Percentiles rank a stretch among this genome's conserved stretches.
Evolutionary conservation across 2,797 vertebrate genomes (phyloP).

Genomic region (Urophycis tenuis): DNA sequence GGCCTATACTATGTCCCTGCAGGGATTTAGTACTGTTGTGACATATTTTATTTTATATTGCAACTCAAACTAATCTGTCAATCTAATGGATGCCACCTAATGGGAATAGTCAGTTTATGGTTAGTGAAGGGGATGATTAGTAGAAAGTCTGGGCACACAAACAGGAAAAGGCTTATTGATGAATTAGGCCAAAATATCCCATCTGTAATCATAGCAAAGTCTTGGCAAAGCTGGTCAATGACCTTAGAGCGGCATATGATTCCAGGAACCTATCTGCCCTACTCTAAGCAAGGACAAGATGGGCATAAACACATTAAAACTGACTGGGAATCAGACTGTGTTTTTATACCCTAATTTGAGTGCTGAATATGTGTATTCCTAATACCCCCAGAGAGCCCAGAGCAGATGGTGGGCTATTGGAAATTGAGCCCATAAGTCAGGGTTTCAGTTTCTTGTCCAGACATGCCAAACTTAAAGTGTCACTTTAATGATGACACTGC

Average conservation of each 20-base stretch:
- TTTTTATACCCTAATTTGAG: background rate
- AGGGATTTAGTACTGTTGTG: background rate
- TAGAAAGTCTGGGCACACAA: constrained; percentile 6
- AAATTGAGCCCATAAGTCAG: background rate
- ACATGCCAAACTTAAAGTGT: background rate
- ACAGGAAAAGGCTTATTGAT: constrained; percentile 34
- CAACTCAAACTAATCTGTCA: background rate
- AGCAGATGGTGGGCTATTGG: background rate
- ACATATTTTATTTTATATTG: background rate
- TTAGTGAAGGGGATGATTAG: background rate
- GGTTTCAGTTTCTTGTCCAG: background rate
- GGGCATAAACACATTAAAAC: background rate
- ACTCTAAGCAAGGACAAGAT: background rate
- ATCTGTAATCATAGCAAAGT: constrained; percentile 21
- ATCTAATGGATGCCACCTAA: background rate
- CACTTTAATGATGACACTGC: constrained; percentile 7
- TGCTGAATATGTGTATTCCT: background rate
- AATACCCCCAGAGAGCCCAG: background rate
- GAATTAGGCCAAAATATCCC: constrained; percentile 31
- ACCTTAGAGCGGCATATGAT: constrained; percentile 8
- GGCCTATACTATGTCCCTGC: background rate
- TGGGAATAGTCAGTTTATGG: background rate
- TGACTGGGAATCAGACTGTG: background rate
- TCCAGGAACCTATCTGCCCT: background rate
- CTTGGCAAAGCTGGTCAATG: constrained; percentile 19